phyloP scores from a whole-genome alignment of 2,888 invertebrate species.

The Xanthia icteritia region DNA sequence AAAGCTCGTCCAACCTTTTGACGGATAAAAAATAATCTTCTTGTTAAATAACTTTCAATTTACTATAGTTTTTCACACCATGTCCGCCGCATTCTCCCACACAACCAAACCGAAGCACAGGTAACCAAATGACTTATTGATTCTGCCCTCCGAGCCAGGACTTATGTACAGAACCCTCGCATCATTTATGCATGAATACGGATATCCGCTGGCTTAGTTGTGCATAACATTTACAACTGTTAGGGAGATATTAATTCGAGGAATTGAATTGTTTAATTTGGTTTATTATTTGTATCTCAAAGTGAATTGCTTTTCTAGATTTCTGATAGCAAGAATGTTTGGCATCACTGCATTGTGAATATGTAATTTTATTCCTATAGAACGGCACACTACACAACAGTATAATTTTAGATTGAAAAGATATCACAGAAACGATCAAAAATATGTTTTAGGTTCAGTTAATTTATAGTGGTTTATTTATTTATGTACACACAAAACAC shows the following conservation, averaged over 20 bases:
- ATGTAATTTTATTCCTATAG: not conserved
- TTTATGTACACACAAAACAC: no score
- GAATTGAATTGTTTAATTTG: conserved; percentile 25
- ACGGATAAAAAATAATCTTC: no score
- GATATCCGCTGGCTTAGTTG: conserved; percentile 47
- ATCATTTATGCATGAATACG: conserved; percentile 55
- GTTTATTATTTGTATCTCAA: not conserved
- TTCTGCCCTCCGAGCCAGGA: conserved; percentile 29
- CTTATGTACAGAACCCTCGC: conserved; percentile 39
- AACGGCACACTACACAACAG: not conserved
- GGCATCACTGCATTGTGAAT: not conserved
- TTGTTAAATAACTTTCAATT: not conserved
- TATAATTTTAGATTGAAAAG: not conserved
- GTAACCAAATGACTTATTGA: conserved; percentile 58
- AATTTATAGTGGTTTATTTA: not conserved
- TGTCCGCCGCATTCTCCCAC: not conserved
- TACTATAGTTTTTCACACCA: not conserved
- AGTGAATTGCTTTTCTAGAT: not conserved
- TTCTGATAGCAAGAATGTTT: not conserved
- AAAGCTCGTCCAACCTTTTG: not conserved
- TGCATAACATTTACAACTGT: conserved; percentile 46
- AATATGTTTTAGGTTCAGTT: not conserved
- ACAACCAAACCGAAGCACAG: conserved; percentile 12
- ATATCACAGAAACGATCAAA: not conserved
- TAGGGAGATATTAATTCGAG: conserved; percentile 14